Base-by-base conservation (phyloP, 2,797 vertebrate species). In the Eulemur rubriventer region DNA sequence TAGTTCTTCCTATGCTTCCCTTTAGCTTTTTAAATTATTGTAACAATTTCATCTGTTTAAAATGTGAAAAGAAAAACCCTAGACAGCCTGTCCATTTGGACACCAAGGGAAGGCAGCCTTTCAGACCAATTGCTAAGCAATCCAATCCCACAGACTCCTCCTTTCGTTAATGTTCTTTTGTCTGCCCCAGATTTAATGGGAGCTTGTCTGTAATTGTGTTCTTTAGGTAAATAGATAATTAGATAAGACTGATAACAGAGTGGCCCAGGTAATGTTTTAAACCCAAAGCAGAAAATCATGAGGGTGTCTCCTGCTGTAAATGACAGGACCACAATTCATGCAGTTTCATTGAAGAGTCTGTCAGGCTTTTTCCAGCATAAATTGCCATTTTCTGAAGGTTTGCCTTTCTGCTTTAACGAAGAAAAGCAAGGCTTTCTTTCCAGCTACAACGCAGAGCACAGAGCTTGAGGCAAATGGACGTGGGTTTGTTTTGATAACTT, bases 161-260 rank as follows among this genome's bases (percentile, higher is more conserved):
- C 75, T 46, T n/a, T 92, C 87, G 5, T 95, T 96, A 87, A 35
- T 88, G 84, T 90, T 70, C 96, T 67, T 38, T 61, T 90, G 0
- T 87, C 88, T 63, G 41, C 73, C 92, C 92, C 28, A 46, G 84
- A 30, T 83, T 76, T 94, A 92, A 98, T 92, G 91, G 80, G 88
- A 95, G 63, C 83, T 83, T 88, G 65, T 95, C 97, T 93, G 90
- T 86, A 96, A 97, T 97, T 92, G 86, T 91, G 88, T 88, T 46
- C 93, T 95, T 93, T 73, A 82, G 88, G 93, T 97, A 98, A 98
- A 98, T 72, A 97, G 97, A 93, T 97, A 87, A 73, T 95, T 95
- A 97, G 95, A 83, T 89, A 95, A 97, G 98, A 98, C 26, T 97
- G 98, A 98, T 96, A 96, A 76, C 91, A 75, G 95, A 41, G 72